Evolutionary conservation across 2,888 invertebrate species (phyloP).

Genomic region (Oscheius myriophilus): DNA sequence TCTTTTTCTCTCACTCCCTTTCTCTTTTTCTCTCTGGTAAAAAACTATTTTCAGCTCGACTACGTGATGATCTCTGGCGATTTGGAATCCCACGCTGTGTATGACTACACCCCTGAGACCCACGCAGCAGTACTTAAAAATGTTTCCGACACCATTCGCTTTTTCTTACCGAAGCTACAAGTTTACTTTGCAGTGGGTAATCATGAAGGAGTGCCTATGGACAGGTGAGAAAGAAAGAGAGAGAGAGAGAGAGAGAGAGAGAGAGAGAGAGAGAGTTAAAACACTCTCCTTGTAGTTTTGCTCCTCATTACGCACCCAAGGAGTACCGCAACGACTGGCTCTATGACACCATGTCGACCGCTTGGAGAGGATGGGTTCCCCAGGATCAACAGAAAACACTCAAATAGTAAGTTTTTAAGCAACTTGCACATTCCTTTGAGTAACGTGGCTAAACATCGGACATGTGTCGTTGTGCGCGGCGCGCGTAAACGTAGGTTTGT

Average conservation of each 20-base stretch:
- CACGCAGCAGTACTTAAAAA: conserved; percentile 55
- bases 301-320: conserved; percentile 70
- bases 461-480: too few species aligned
- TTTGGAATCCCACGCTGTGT: conserved; percentile 60
- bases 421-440: background rate
- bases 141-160: conserved; percentile 52
- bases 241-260: too few species aligned
- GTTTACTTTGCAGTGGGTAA: conserved; percentile 94
- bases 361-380: conserved; percentile 82
- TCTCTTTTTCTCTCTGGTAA: background rate
- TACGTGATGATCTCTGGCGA: conserved; percentile 65
- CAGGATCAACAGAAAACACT: conserved; percentile 38
- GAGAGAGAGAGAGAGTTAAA: too few species aligned
- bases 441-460: background rate
- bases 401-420: conserved; percentile 32
- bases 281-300: conserved; percentile 70
- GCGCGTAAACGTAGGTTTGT: too few species aligned
- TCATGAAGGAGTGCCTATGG: conserved; percentile 94
- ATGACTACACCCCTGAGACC: conserved; percentile 56
- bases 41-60: conserved; percentile 46
- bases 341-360: conserved; percentile 79
- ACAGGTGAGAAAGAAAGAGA: conserved; percentile 75
- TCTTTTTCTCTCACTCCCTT: background rate
- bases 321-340: conserved; percentile 80
- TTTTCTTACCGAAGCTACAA: conserved; percentile 81